Conservation (phyloP, 2,113 vertebrate genomes). For the Saguinus imperator region DNA sequence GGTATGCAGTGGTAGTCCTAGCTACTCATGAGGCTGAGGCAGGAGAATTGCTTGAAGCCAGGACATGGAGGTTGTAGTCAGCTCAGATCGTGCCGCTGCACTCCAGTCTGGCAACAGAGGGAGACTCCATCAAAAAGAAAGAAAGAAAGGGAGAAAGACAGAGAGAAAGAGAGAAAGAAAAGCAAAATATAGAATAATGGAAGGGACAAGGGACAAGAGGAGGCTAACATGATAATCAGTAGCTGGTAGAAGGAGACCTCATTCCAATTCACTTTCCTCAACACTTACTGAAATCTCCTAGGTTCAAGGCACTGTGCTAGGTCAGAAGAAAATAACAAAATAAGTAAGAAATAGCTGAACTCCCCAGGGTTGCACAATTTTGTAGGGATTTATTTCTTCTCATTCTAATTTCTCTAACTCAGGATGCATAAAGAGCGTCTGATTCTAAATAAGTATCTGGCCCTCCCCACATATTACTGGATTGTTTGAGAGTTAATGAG, state of each 20-base stretch:
- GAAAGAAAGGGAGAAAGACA: no score
- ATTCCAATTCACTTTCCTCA: not conserved
- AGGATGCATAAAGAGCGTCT: slow-evolving; percentile 36
- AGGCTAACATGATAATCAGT: not conserved
- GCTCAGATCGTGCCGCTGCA: no score
- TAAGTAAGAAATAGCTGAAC: slow-evolving; percentile 1
- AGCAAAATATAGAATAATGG: slow-evolving; percentile 2
- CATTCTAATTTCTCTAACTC: slow-evolving; percentile 43
- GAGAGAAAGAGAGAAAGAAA: not conserved
- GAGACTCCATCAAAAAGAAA: no score
- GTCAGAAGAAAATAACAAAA: not conserved
- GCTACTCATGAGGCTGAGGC: no score
- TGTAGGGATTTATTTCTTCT: slow-evolving; percentile 46
- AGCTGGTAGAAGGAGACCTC: not conserved
- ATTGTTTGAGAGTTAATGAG: slow-evolving; percentile 69
- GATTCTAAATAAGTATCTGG: slow-evolving; percentile 42
- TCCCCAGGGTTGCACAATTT: not conserved
- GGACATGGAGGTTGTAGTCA: no score
- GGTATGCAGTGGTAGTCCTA: no score
- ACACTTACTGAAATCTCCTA: not conserved
- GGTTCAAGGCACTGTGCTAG: not conserved
- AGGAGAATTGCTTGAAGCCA: no score
- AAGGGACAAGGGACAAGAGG: not conserved
- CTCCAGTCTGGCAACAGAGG: no score
- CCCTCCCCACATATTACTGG: slow-evolving; percentile 50